Evolutionary conservation across 2,797 vertebrate genomes (phyloP).

Genomic region (Anguilla anguilla): DNA sequence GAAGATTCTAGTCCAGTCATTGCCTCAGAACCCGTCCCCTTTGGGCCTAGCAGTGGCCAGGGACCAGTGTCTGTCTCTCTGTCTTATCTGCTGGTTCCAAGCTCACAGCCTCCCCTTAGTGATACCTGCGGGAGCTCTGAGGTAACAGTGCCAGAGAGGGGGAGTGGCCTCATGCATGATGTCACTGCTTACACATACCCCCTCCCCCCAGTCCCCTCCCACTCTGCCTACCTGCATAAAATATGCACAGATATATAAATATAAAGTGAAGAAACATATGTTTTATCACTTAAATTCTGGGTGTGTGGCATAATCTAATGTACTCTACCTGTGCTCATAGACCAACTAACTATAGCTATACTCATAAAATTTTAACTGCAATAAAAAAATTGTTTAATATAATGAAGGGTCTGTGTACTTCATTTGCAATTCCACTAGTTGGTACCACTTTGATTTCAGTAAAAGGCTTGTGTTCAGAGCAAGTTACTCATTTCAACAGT

Average conservation of each 20-base stretch:
- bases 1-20: conserved; percentile 67
- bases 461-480: not conserved
- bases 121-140: conserved; percentile 68
- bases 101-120: conserved; percentile 68
- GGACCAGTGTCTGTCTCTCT: conserved; percentile 63
- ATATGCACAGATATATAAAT: not conserved
- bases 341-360: not conserved
- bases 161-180: not conserved
- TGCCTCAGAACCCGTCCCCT: conserved; percentile 65
- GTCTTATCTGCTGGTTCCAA: conserved; percentile 70
- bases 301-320: not conserved
- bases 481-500: not conserved
- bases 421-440: not conserved
- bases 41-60: conserved; percentile 64
- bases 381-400: not conserved
- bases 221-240: not conserved
- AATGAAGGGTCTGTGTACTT: not conserved
- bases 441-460: not conserved
- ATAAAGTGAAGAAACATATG: no score
- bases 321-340: not conserved
- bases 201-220: not conserved
- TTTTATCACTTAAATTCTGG: conserved; percentile 32
- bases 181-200: not conserved
- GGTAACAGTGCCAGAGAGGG: conserved; percentile 59
- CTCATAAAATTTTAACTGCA: not conserved